Evolutionary conservation across 2,888 invertebrate genomes (phyloP).

Genomic region (Drosophila barbarae): DNA sequence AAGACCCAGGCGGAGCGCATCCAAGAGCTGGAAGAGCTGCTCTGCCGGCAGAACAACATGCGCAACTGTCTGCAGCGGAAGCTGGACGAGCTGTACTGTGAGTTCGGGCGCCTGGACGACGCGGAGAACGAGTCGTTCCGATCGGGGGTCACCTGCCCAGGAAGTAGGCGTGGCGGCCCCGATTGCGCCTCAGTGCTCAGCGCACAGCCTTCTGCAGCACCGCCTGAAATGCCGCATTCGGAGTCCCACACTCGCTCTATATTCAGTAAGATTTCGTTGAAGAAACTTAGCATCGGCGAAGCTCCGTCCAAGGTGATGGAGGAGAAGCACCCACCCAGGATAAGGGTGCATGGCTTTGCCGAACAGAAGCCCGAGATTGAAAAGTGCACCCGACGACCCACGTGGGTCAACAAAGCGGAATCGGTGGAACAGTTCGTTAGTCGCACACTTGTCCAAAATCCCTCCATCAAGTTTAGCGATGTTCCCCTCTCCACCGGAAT

Average conservation of each 20-base stretch:
- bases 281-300: neutral
- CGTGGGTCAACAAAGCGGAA: neutral
- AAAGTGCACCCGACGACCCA: neutral
- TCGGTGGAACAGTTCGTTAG: no score
- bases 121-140: neutral
- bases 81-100: slow-evolving; percentile 49
- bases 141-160: slow-evolving; percentile 5
- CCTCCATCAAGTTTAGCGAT: neutral
- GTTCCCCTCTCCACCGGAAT: neutral
- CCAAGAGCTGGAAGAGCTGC: slow-evolving; percentile 44
- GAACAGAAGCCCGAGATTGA: neutral
- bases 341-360: slow-evolving; percentile 7
- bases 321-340: rapidly evolving
- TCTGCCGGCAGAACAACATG: slow-evolving; percentile 48
- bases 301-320: neutral
- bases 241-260: neutral
- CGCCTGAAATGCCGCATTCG: neutral
- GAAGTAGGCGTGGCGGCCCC: slow-evolving; percentile 10
- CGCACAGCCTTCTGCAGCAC: neutral
- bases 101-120: slow-evolving; percentile 35
- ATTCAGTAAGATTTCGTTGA: neutral
- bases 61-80: slow-evolving; percentile 48
- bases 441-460: neutral
- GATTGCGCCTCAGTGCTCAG: slow-evolving; percentile 8
- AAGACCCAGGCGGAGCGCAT: slow-evolving; percentile 49